A percentile compares a stretch with the other conserved stretches of the same genome.
Conservation (phyloP, 2,113 vertebrate species). For the Anhinga anhinga region DNA sequence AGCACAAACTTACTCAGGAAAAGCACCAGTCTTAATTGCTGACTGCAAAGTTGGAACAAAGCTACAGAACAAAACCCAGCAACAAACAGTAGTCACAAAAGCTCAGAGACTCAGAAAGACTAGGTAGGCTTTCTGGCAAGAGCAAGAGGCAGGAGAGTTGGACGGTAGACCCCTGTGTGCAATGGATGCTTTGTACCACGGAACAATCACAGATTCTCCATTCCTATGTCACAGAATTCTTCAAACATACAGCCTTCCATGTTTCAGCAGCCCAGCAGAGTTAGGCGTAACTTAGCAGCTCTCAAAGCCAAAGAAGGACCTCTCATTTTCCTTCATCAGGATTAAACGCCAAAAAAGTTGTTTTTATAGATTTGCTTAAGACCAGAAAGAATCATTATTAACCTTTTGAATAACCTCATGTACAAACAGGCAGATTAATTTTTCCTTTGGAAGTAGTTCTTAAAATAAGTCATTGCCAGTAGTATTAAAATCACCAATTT, state of each 20-base stretch:
- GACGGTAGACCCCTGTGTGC: background rate
- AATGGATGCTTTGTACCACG: background rate
- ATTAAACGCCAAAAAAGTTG: background rate
- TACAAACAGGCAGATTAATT: background rate
- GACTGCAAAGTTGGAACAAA: background rate
- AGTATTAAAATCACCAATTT: background rate
- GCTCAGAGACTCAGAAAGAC: background rate
- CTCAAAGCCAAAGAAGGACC: background rate
- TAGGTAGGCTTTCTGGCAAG: background rate
- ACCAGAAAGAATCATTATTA: conserved; percentile 31
- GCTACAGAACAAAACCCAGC: background rate
- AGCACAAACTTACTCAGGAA: background rate
- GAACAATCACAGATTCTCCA: background rate
- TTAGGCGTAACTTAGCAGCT: background rate
- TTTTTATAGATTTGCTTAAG: background rate
- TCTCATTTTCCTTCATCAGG: background rate
- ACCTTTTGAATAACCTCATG: background rate
- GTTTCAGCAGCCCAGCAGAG: background rate
- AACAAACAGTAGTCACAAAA: background rate
- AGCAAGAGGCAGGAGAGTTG: background rate
- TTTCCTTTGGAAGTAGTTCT: background rate
- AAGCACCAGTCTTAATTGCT: background rate
- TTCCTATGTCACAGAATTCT: background rate
- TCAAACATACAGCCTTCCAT: background rate
- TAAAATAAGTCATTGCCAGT: background rate